Evolutionary conservation across 2,113 vertebrate species (phyloP).

Genomic region (Oostethus manadensis): DNA sequence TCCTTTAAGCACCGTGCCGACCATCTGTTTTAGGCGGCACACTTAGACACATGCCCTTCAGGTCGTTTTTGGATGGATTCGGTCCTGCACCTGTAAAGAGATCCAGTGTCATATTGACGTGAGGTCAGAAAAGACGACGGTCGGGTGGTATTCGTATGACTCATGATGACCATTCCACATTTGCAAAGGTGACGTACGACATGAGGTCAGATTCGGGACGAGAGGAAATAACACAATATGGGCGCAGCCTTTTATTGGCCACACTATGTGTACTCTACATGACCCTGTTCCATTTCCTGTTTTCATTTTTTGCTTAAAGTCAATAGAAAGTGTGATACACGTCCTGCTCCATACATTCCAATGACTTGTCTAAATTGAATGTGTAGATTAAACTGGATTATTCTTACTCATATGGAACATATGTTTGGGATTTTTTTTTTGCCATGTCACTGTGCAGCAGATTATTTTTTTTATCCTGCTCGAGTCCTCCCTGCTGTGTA

Average conservation of each 20-base stretch:
- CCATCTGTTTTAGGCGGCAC: constrained; percentile 64
- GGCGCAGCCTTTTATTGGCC: constrained; percentile 22
- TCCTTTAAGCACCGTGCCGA: constrained; percentile 65
- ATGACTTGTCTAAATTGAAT: neutral
- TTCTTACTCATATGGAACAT: neutral
- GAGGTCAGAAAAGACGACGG: neutral
- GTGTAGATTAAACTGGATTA: neutral
- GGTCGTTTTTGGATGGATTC: neutral
- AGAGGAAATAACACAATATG: constrained; percentile 45
- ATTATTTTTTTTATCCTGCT: constrained; percentile 20
- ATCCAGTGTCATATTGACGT: neutral
- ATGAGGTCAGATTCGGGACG: constrained; percentile 19
- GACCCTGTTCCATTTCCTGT: constrained; percentile 50
- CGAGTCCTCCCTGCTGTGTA: constrained; percentile 42
- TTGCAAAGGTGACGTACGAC: constrained; percentile 29
- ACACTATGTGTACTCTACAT: constrained; percentile 12
- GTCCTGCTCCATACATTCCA: neutral
- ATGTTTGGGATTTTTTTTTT: neutral
- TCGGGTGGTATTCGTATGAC: constrained; percentile 1
- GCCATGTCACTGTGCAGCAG: neutral
- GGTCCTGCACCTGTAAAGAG: neutral
- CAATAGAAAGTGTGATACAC: neutral
- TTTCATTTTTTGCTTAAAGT: constrained; percentile 17
- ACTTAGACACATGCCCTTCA: constrained; percentile 9
- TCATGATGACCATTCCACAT: constrained; percentile 2